Percentiles rank a stretch among this genome's conserved stretches.
Evolutionary conservation across 64 coral and sea anemone species (phyloP).

Genomic region (Pocillopora damicornis): DNA sequence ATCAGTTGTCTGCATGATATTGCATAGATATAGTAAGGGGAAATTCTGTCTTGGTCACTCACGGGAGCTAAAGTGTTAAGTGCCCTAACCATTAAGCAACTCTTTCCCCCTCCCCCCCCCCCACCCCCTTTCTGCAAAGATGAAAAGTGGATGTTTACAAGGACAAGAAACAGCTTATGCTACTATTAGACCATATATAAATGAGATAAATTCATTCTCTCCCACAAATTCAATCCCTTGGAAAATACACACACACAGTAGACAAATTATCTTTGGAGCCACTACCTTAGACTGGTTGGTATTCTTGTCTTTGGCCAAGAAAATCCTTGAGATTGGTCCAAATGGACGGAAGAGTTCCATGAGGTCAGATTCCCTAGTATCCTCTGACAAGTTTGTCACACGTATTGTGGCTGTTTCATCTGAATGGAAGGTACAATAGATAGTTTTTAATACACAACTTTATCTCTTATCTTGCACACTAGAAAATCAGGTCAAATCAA

Average conservation of each 20-base stretch:
- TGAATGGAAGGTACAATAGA: not conserved
- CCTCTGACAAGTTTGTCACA: constrained; percentile 93
- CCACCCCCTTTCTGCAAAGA: not conserved
- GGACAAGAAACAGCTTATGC: no score
- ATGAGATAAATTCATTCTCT: no score
- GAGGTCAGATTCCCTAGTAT: constrained; percentile 74
- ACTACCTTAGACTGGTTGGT: constrained; percentile 97
- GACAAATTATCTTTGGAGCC: not conserved
- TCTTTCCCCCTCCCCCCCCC: no score
- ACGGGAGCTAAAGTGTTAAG: no score
- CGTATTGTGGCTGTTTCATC: constrained; percentile 93
- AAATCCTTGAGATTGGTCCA: constrained; percentile 96
- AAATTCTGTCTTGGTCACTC: no score
- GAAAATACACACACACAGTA: no score
- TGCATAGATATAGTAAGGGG: no score
- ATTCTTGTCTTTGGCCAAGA: constrained; percentile 89
- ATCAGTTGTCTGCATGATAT: no score
- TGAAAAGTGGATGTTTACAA: not conserved
- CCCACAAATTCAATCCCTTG: no score
- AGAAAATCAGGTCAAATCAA: not conserved
- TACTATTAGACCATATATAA: no score
- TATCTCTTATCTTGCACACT: not conserved
- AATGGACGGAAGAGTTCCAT: constrained; percentile 88
- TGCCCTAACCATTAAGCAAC: no score
- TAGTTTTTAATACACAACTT: not conserved